These are phyloP conservation scores for Rhabdomys dilectus DNA, from an alignment of 2,113 vertebrate genomes.

Conservation along the genomic window DNA sequence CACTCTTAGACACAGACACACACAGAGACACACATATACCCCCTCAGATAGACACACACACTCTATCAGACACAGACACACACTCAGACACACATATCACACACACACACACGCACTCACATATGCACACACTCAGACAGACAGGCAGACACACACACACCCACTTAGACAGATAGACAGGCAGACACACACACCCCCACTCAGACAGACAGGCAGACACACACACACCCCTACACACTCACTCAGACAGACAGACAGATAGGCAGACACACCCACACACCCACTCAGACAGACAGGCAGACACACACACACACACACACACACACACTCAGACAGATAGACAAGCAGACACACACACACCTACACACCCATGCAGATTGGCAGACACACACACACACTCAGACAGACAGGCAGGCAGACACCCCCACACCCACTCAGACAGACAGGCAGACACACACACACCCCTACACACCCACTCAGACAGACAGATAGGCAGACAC, in stretches of 20 bases:
- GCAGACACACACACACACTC: not conserved
- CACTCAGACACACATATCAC: not conserved
- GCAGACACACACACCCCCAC: not conserved
- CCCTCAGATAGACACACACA: not conserved
- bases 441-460: not conserved
- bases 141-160: not conserved
- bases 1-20: not conserved
- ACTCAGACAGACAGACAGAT: no score
- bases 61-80: no score
- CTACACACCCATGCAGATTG: no score
- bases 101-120: not conserved
- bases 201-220: not conserved
- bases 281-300: no score
- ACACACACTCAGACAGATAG: no score
- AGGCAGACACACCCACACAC: no score
- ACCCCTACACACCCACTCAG: not conserved
- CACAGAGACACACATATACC: not conserved
- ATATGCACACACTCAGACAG: not conserved
- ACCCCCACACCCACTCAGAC: not conserved
- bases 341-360: no score
- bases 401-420: not conserved
- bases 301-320: no score
- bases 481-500: not conserved
- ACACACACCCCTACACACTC: not conserved
- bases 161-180: not conserved